Base-by-base conservation (phyloP, 2,888 invertebrate genomes). In the Hirtodrosophila duncani region DNA sequence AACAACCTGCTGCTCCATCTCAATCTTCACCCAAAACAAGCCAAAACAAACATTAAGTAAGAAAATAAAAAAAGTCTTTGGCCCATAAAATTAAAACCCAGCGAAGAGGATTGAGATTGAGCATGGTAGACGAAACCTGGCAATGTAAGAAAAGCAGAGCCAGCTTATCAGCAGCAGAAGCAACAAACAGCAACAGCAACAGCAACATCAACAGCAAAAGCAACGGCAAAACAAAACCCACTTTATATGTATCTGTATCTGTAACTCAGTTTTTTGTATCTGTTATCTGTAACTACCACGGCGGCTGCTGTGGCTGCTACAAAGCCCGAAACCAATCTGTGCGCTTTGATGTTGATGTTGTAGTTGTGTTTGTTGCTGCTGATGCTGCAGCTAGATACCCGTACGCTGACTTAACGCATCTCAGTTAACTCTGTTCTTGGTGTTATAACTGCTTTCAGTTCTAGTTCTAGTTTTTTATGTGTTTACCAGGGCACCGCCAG, bases 41-140 rank as follows among this genome's bases (percentile, higher is more conserved):
- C 58, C 44, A 61, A n/a, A 77, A 58, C 74, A 80, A 72, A 77
- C 72, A 80, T 72, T 72, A 80, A 77, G 72, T 72, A 60, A 80
- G 78, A 77, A 80, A 77, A 72, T 72, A 80, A 72, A 71, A 68
- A 60, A n/a, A n/a, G n/a, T 72, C 78, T 77, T 56, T 80, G 81
- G 67, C 39, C 75, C 81, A 78, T 72, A 72, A 72, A 81, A 81
- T 69, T 63, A 74, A 74, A 59, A 66, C 66, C 33, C 56, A 81
- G 57, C 62, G 51, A 57, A 61, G 69, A 74, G 64, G 48, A 74
- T 66, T 60, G 48, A 38, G 18, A 36, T 36, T 31, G 38, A 33
- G 29, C 10, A 26, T 13, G 10, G 21, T 20, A 30, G 21, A 14
- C 6, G 13, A 29, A 26, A 53, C n/a, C 10, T 26, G 29, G 13